Evolutionary conservation across 2,113 vertebrate genomes (phyloP), one percentile per base, ranked within the genome.

Genomic region (Todiramphus chloris): DNA sequence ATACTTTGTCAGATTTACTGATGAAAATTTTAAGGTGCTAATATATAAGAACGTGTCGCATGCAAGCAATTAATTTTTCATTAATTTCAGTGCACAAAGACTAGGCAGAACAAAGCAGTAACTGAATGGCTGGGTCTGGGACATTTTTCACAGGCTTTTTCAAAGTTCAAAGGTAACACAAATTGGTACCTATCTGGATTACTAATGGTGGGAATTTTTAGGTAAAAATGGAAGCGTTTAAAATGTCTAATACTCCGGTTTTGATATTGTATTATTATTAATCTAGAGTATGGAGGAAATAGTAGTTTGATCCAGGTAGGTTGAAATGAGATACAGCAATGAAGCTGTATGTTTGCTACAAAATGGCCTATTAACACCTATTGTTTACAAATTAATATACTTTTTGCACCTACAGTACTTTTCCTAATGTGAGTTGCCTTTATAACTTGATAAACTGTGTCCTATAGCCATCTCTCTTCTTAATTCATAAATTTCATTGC

Each of bases 91-190:
- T 83, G 44, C 35, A 88, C 35, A 39, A 58, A 70, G 23, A 69
- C 43, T n/a, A 64, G 16, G 11, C 28, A 75, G 43, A 39, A 35
- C 27, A 30, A 41, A 20, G 6, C 0, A 0, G 6, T 30, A 19
- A 46, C 56, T 50, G 51, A 56, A 69, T 25, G 20, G 13, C 35
- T 70, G 31, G 10, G 12, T 53, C 17, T 8, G 2, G 37, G n/a
- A 16, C 7, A 66, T 63, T 84, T 67, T 66, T 55, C 11, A 46
- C 4, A 3, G 5, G 4, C 1, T 48, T 68, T 87, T 80, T 67
- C 30, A 23, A 50, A 66, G 39, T 79, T 48, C 28, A 28, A 50
- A 70, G 39, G 75, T 48, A 30, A 14, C 12, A 44, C 14, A 31
- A 24, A 27, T 10, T 33, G 31, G 3, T 28, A 43, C 11, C 9